Percentiles rank a stretch among this genome's conserved stretches.
These are phyloP conservation scores for Cryptus viduatorius DNA, from an alignment of 2,888 invertebrate species.

Conservation along the genomic window DNA sequence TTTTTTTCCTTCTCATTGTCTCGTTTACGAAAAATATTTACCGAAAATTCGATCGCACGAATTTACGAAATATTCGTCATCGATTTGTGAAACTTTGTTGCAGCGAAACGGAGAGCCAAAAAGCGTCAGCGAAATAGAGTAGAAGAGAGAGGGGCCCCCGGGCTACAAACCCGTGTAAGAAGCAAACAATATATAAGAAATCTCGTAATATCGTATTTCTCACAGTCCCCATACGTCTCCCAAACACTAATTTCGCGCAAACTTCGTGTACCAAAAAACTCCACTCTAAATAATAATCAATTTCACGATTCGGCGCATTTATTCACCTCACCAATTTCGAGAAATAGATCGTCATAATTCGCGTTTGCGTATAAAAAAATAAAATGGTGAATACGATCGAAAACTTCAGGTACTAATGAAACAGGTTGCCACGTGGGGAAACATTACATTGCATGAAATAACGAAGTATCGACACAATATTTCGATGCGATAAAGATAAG, in stretches of 20 bases:
- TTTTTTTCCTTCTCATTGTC: not conserved
- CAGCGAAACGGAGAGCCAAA: not conserved
- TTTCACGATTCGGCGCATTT: slow-evolving; percentile 10
- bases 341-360: too few relatives aligned
- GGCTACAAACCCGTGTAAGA: not conserved
- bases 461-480: not conserved
- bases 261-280: not conserved
- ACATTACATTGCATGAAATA: not conserved
- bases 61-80: not conserved
- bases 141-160: not conserved
- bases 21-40: not conserved
- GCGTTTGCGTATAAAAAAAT: not conserved
- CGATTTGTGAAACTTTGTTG: not conserved
- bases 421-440: not conserved
- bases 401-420: not conserved
- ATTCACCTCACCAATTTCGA: not conserved
- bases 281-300: slow-evolving; percentile 12
- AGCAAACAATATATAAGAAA: not conserved
- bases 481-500: not conserved
- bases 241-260: not conserved
- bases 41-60: not conserved
- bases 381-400: not conserved
- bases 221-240: not conserved
- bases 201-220: slow-evolving; percentile 15
- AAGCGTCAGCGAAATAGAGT: not conserved